phyloP scores from a whole-genome alignment of 2,113 vertebrate species.

The Anas platyrhynchos region DNA sequence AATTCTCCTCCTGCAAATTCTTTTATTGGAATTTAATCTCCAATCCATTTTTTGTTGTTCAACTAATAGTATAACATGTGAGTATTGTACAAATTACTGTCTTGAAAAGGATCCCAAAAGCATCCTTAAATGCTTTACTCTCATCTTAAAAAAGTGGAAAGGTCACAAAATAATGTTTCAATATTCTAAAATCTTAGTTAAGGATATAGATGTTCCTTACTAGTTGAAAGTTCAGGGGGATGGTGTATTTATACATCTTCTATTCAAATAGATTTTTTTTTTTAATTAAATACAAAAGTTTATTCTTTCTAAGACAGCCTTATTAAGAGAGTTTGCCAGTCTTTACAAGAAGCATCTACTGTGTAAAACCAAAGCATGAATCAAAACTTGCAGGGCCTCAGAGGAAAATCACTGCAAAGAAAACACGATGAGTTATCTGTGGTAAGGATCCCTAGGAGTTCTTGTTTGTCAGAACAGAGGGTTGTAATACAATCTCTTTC shows the following conservation, averaged over 20 bases:
- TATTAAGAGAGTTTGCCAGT: background rate
- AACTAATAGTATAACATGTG: background rate
- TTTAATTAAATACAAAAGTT: background rate
- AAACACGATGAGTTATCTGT: background rate
- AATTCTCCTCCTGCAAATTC: background rate
- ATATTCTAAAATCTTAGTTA: background rate
- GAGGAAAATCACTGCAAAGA: background rate
- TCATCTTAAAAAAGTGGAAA: background rate
- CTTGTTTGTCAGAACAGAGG: background rate
- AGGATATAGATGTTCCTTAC: background rate
- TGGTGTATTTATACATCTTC: background rate
- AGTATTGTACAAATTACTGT: background rate
- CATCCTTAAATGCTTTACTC: background rate
- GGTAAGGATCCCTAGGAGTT: background rate
- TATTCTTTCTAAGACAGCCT: background rate
- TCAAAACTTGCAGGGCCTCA: background rate
- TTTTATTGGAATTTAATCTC: background rate
- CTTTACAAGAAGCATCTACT: background rate
- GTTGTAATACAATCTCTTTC: background rate
- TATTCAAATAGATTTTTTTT: background rate
- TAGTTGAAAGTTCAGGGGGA: background rate
- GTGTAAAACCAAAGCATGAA: accelerated
- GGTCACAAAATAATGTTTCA: background rate
- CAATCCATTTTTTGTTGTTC: background rate
- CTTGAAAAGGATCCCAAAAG: background rate